These are phyloP conservation scores for Athripsodes cinereus DNA, from an alignment of 2,888 invertebrate genomes.

Conservation along the genomic window DNA sequence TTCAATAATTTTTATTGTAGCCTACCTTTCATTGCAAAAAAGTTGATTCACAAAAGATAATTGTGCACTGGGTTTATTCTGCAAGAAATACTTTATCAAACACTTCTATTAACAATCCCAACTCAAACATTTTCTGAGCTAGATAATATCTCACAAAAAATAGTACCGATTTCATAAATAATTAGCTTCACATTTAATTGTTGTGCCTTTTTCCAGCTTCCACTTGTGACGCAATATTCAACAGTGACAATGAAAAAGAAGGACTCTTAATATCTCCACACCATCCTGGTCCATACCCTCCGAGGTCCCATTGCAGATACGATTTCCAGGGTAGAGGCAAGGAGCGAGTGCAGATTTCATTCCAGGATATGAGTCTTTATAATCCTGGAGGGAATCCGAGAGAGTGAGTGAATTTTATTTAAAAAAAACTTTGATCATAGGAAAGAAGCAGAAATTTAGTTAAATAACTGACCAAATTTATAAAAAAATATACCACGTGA, in stretches of 20 bases:
- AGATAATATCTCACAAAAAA: too few relatives aligned
- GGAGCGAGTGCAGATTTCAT: conserved; percentile 79
- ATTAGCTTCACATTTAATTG: too few relatives aligned
- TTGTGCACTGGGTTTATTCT: too few relatives aligned
- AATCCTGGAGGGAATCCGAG: conserved; percentile 56
- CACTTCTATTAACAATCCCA: too few relatives aligned
- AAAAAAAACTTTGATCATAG: neutral
- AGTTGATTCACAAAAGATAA: too few relatives aligned
- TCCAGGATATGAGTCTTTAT: conserved; percentile 77
- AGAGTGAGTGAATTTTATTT: conserved; percentile 55
- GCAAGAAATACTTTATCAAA: too few relatives aligned
- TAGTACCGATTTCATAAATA: too few relatives aligned
- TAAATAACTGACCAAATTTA: too few relatives aligned
- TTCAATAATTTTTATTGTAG: too few relatives aligned
- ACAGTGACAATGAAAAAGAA: conserved; percentile 72
- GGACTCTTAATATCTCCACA: conserved; percentile 81
- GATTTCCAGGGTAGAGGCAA: conserved; percentile 83
- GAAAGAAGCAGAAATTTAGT: neutral
- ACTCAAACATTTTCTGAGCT: too few relatives aligned
- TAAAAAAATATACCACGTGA: too few relatives aligned
- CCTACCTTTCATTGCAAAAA: too few relatives aligned
- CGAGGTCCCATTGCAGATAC: conserved; percentile 78
- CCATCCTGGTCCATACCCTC: conserved; percentile 75
- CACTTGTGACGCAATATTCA: conserved; percentile 70
- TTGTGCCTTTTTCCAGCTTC: conserved; percentile 55